Evolutionary conservation across 2,797 vertebrate genomes (phyloP), one percentile per base, ranked within the genome.

Genomic region (Acrossocheilus wenchowensis): DNA sequence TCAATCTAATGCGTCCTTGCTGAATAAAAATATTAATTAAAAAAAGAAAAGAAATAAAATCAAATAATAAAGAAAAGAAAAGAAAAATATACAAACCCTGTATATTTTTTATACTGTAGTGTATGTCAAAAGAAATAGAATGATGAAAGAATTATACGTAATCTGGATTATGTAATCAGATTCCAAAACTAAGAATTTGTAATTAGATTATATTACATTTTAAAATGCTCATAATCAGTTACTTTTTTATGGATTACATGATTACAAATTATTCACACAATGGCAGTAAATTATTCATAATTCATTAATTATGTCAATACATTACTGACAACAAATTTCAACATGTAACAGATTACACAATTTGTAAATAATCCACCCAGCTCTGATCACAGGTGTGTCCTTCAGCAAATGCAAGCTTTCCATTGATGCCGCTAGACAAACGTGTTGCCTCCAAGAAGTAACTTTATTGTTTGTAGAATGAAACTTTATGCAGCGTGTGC

Each of bases 401-500:
- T 41, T 54, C 34, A 54, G 48, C 14, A 39, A 81, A 81, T 69
- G 12, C 74, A 77, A 54, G 74, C 39, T 34, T 36, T 54, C 2
- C 30, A 36, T 7, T 36, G 17, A 21, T 52, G 74, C 30, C 36
- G 30, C 26, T 52, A 54, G 71, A 45, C n/a, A 74, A 30, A n/a
- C 3, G 30, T 17, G n/a, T 80, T 64, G 60, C 39, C n/a, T 41
- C 75, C 11, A 50, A 30, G 6, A 48, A 68, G 43, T 15, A 62
- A n/a, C 41, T 17, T 52, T 60, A 50, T 66, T 66, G 34, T 77
- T 43, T 54, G 41, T 17, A 26, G 45, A 68, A 14, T 30, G 2
- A 71, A 78, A 85, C 64, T 85, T 60, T 39, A 77, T 74, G 71
- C 72, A 66, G 73, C 3, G 6, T 77, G 57, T 3, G 1, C 26